A percentile compares a stretch with the other conserved stretches of the same genome.
These are phyloP conservation scores for Xestia c-nigrum DNA, from an alignment of 2,888 invertebrate genomes.

Conservation along the genomic window DNA sequence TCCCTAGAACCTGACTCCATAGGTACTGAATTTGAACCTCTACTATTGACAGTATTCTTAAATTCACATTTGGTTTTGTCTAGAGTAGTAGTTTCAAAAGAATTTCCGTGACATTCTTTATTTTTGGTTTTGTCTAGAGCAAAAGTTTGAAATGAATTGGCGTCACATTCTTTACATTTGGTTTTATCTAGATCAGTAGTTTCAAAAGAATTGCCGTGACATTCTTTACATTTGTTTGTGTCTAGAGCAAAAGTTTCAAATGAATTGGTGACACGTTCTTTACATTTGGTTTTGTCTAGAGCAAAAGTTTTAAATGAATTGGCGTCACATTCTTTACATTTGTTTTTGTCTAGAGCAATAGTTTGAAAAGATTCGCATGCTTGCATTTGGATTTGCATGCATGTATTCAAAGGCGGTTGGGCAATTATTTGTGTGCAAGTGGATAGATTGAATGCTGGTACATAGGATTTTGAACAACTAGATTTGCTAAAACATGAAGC, in stretches of 20 bases:
- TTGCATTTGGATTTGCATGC: no score
- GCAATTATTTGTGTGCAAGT: neutral
- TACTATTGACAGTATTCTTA: neutral
- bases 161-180: no score
- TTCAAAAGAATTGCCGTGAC: no score
- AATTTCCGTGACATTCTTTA: neutral
- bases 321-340: neutral
- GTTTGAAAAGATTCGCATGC: no score
- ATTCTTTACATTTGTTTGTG: neutral
- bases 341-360: neutral
- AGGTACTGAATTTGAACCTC: conserved; percentile 60
- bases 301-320: no score
- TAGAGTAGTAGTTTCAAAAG: neutral
- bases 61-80: neutral
- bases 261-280: neutral
- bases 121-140: no score
- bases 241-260: neutral
- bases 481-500: neutral
- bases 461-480: neutral
- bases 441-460: neutral
- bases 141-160: no score
- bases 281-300: no score
- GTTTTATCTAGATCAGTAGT: no score
- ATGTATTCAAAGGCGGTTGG: neutral
- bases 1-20: conserved; percentile 50